A percentile compares a stretch with the other conserved stretches of the same genome.
Evolutionary conservation across 2,113 vertebrate genomes (phyloP).

Genomic region (Halichoeres trimaculatus): DNA sequence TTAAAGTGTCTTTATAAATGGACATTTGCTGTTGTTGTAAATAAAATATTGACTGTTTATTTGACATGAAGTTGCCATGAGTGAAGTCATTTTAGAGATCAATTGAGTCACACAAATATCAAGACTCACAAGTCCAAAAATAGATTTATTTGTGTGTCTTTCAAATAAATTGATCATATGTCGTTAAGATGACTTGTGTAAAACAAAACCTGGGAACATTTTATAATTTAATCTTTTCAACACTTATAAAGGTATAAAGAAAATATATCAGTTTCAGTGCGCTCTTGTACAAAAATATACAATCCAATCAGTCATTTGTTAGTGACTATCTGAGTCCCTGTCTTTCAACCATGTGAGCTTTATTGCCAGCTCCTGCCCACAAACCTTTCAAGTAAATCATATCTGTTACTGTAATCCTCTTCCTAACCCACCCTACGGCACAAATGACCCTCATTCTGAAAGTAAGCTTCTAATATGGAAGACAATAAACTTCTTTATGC

Average conservation of each 20-base stretch:
- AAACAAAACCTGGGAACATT: conserved; percentile 60
- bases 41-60: conserved; percentile 81
- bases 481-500: conserved; percentile 6
- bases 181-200: conserved; percentile 43
- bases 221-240: conserved; percentile 69
- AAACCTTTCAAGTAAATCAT: conserved; percentile 3
- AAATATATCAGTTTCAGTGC: conserved; percentile 70
- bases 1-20: conserved; percentile 75
- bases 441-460: conserved; percentile 17
- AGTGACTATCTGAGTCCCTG: conserved; percentile 43
- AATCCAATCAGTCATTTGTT: conserved; percentile 55
- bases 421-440: background rate
- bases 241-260: conserved; percentile 61
- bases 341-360: conserved; percentile 19
- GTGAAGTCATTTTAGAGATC: background rate
- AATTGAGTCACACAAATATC: conserved; percentile 47
- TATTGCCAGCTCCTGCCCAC: conserved; percentile 16
- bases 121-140: conserved; percentile 71
- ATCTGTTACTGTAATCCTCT: background rate
- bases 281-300: conserved; percentile 73
- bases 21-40: conserved; percentile 75
- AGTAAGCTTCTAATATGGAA: background rate
- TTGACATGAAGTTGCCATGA: conserved; percentile 15
- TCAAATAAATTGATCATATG: conserved; percentile 56
- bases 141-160: conserved; percentile 69